Conservation (phyloP, 2,113 vertebrate genomes). For the Elachura formosa region DNA sequence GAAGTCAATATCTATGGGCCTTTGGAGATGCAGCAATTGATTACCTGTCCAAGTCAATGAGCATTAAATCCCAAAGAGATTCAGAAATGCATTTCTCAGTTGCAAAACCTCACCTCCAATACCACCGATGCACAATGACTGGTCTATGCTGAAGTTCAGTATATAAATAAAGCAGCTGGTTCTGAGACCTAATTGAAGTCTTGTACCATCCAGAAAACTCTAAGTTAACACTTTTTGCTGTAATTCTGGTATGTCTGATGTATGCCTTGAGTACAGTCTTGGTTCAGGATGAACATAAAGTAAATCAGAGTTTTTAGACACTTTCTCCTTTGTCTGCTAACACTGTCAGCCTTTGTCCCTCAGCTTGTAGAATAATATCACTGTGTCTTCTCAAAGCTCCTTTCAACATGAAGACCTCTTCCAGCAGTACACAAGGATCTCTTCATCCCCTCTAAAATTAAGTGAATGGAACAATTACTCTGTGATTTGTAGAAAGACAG, state of each 20-base stretch:
- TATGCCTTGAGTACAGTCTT: neutral
- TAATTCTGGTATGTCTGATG: neutral
- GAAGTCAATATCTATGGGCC: constrained; percentile 71
- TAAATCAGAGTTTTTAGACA: neutral
- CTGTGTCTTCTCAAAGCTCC: neutral
- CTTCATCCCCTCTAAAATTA: neutral
- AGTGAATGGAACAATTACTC: neutral
- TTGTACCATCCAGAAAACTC: neutral
- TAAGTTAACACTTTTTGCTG: neutral
- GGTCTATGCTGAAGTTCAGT: neutral
- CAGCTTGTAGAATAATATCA: neutral
- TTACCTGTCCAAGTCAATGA: constrained; percentile 75
- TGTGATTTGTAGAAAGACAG: neutral
- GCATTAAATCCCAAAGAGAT: constrained; percentile 65
- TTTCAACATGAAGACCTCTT: neutral
- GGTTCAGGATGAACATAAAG: neutral
- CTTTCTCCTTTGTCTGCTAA: neutral
- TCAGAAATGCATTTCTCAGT: constrained; percentile 28
- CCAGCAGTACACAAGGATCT: neutral
- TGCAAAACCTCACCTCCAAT: constrained; percentile 37
- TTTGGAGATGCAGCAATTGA: constrained; percentile 71
- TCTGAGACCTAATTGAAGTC: neutral
- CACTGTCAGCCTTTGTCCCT: neutral
- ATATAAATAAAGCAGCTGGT: neutral
- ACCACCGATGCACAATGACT: neutral